phyloP scores from a whole-genome alignment of 2,888 invertebrate species.

The Brachyopa scutellaris region DNA sequence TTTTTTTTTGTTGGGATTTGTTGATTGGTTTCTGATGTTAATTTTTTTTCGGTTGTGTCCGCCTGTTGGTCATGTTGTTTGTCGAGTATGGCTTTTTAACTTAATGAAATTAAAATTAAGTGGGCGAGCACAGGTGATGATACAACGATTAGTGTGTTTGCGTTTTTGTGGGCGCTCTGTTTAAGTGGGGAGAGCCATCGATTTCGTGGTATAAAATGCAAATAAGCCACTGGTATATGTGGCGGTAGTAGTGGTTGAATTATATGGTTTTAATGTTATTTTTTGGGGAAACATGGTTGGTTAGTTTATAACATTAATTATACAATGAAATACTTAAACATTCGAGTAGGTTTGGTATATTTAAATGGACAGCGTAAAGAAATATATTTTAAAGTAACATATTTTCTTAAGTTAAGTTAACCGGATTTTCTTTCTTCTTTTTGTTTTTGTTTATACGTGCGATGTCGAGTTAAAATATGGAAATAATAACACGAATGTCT shows the following conservation, averaged over 20 bases:
- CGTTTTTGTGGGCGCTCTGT: conserved; percentile 18
- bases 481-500: conserved; percentile 29
- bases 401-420: conserved; percentile 25
- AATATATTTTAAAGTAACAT: conserved; percentile 11
- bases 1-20: conserved; percentile 56
- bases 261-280: conserved; percentile 50
- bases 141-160: conserved; percentile 69
- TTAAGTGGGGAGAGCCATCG: conserved; percentile 31
- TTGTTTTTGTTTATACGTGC: not conserved
- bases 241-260: conserved; percentile 58
- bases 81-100: conserved; percentile 65
- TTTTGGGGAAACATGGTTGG: conserved; percentile 36
- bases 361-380: not conserved
- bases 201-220: conserved; percentile 68
- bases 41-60: conserved; percentile 55
- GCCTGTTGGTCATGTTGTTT: conserved; percentile 60
- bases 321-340: conserved; percentile 13
- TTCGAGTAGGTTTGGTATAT: not conserved
- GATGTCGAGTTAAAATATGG: conserved; percentile 34
- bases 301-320: conserved; percentile 23
- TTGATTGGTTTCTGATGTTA: conserved; percentile 71
- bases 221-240: conserved; percentile 52
- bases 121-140: conserved; percentile 72
- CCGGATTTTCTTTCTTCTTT: conserved; percentile 19
- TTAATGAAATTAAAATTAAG: conserved; percentile 71